Conservation (phyloP, 1,140 invertebrate genomes). For the Drosophila carrolli region DNA sequence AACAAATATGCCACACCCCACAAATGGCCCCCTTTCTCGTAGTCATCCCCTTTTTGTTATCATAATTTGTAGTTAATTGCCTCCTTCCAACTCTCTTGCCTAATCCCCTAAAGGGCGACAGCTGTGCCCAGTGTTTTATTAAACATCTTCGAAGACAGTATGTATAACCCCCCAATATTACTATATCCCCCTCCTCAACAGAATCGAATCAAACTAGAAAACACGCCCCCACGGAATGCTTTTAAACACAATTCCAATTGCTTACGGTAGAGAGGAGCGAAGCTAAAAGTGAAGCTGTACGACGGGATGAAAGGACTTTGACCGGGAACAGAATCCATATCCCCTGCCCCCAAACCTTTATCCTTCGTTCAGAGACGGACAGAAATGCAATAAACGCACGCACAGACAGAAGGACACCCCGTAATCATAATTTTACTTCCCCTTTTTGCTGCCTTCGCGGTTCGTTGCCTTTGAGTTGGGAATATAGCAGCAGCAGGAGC, state of each 20-base stretch:
- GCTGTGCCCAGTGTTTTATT: conserved; percentile 55
- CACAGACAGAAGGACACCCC: conserved; percentile 42
- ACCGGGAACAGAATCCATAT: conserved; percentile 15
- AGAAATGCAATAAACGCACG: conserved; percentile 77
- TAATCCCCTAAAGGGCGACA: conserved; percentile 44
- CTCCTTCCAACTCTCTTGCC: conserved; percentile 6
- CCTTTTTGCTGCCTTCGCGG: conserved; percentile 34
- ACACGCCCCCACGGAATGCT: conserved; percentile 54
- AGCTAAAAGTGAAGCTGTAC: conserved; percentile 56
- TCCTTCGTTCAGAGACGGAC: conserved; percentile 17
- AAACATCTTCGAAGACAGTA: conserved; percentile 43
- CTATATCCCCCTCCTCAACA: not conserved
- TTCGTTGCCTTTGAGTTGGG: conserved; percentile 23
- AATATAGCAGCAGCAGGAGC: not conserved
- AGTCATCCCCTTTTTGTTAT: conserved; percentile 44
- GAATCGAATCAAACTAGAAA: conserved; percentile 50
- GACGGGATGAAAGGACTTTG: conserved; percentile 30
- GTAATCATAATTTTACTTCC: conserved; percentile 30
- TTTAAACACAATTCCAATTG: conserved; percentile 66
- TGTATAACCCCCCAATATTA: not conserved
- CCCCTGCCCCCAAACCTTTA: conserved; percentile 1
- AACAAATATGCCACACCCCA: conserved; percentile 23
- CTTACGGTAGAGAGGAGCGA: conserved; percentile 40
- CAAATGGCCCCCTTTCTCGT: conserved; percentile 13
- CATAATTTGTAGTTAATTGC: conserved; percentile 75